A percentile compares a stretch with the other conserved stretches of the same genome.
Conservation (phyloP, 2,797 vertebrate genomes). For the Hydrolagus colliei region DNA sequence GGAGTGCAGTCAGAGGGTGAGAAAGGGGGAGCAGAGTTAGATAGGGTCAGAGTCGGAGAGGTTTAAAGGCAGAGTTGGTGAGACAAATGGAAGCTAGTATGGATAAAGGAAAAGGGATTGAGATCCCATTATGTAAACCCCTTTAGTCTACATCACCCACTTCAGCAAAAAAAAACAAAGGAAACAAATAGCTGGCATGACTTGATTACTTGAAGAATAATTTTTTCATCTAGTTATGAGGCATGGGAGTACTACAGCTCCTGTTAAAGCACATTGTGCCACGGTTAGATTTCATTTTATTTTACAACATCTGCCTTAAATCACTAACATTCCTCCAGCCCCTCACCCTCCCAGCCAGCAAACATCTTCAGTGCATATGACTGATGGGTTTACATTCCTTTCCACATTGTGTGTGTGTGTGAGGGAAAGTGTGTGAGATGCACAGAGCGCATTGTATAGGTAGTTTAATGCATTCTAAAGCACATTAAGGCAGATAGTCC, state of each 20-base stretch:
- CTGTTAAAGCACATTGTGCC: not conserved
- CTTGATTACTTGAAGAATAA: not conserved
- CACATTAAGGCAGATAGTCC: not conserved
- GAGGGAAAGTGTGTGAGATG: not conserved
- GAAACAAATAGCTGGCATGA: not conserved
- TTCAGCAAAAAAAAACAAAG: not conserved
- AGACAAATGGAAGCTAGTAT: too few species aligned
- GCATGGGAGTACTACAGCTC: not conserved
- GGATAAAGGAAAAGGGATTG: too few species aligned
- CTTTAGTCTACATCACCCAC: too few species aligned
- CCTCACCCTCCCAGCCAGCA: not conserved
- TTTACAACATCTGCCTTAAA: not conserved
- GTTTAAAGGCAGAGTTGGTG: too few species aligned
- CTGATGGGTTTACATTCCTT: not conserved
- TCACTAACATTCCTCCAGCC: not conserved
- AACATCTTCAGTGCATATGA: not conserved
- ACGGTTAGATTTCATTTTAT: constrained; percentile 4
- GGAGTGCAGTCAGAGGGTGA: too few species aligned
- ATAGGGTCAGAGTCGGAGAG: too few species aligned
- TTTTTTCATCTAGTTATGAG: not conserved
- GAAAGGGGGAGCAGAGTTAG: too few species aligned
- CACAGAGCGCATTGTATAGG: not conserved
- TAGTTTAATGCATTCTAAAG: not conserved
- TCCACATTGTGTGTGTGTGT: not conserved
- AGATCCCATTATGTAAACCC: too few species aligned